Base-by-base conservation (phyloP, 2,797 vertebrate species). In the Megalops cyprinoides region DNA sequence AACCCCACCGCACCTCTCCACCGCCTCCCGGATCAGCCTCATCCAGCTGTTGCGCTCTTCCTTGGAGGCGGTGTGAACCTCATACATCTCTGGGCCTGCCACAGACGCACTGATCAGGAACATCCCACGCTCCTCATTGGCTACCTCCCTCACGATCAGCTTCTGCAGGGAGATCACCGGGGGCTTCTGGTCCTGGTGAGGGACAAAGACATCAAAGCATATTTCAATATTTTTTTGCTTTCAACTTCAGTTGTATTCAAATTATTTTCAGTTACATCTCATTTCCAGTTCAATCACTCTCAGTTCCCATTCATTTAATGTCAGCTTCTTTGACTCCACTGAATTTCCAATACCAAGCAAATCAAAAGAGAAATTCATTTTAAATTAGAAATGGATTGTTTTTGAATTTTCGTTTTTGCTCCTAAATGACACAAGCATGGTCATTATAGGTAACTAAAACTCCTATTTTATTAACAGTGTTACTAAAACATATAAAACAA, bases 41-140 rank as follows among this genome's bases (percentile, higher is more conserved):
- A 99, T 99, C 98, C 98, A 99, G 81, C 87, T 91, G 87, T 97
- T 98, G 0, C 98, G 92, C 7, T 98, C 98, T 12, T 99, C 97
- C 91, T 95, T 98, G 86, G 97, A 96, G 28, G 81, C 91, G 1
- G 96, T 94, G 79, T 98, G 97, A 78, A 99, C 94, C 86, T 99
- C 98, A 60, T 99, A 99, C 98, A 99, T 99, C 85, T 99, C 97
- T 0, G 98, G 98, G 12, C 97, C 97, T 0, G 96, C 93, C 1
- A 96, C 94, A 0, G 97, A 99, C 0, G 98, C 97, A 0, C 97
- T 97, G 88, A 99, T 99, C 69, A 99, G 86, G 90, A 99, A 99
- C 97, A 99, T 97, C 1, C 97, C 98, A 77, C 95, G 91, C 89
- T 98, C 98, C 86, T 99, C 97, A 0, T 99, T 98, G 0, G 98